Percentiles rank a stretch among this genome's conserved stretches.
Evolutionary conservation across 2,888 invertebrate species (phyloP).

Genomic region (Philereme transversata): DNA sequence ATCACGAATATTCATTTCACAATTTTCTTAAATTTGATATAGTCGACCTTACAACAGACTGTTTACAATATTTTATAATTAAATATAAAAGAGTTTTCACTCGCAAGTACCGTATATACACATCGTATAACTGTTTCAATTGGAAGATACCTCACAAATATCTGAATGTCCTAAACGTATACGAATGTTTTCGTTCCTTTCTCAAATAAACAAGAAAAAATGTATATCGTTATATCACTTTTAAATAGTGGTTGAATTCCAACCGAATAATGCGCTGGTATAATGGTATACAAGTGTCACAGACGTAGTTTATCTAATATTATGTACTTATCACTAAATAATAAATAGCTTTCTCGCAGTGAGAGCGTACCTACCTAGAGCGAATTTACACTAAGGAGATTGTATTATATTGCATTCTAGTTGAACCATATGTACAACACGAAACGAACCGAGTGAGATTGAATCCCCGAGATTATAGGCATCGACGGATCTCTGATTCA

Average conservation of each 20-base stretch:
- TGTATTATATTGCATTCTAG: constrained; percentile 74
- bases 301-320: constrained; percentile 72
- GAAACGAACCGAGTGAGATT: constrained; percentile 69
- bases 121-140: constrained; percentile 78
- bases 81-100: constrained; percentile 81
- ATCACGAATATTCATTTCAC: constrained; percentile 51
- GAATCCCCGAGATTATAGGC: constrained; percentile 79
- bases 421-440: constrained; percentile 70
- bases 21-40: constrained; percentile 56
- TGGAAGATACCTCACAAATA: constrained; percentile 76
- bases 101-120: constrained; percentile 80
- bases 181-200: constrained; percentile 86
- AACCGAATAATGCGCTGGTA: constrained; percentile 74
- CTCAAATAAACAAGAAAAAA: constrained; percentile 69
- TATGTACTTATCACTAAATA: constrained; percentile 80
- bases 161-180: constrained; percentile 86
- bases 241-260: constrained; percentile 69
- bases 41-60: constrained; percentile 73
- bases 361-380: constrained; percentile 76
- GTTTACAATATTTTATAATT: constrained; percentile 78
- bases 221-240: constrained; percentile 73
- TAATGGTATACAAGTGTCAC: constrained; percentile 82
- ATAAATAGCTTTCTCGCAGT: constrained; percentile 79
- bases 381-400: constrained; percentile 80
- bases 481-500: constrained; percentile 68